Evolutionary conservation across 2,888 invertebrate species (phyloP).

Genomic region (Prosopocoilus inquinatus): DNA sequence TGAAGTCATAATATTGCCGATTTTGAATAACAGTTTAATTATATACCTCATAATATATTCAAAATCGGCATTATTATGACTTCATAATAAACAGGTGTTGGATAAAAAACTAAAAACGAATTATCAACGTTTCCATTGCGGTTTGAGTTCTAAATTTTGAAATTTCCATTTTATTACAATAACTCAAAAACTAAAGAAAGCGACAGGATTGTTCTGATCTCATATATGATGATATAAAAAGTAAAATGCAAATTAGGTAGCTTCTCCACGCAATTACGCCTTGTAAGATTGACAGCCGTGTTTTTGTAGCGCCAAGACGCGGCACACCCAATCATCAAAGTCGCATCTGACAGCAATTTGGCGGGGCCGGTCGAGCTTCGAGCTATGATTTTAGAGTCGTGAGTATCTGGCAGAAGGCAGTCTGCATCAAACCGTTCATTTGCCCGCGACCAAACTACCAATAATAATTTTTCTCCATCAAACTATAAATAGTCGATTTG

Average conservation of each 20-base stretch:
- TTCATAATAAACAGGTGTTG: too few relatives aligned
- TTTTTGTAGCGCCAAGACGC: conserved; percentile 30
- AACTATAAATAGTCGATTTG: conserved; percentile 51
- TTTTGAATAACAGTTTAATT: too few relatives aligned
- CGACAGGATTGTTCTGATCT: not conserved
- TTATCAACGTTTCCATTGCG: too few relatives aligned
- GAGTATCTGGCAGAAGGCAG: conserved; percentile 39
- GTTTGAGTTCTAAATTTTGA: too few relatives aligned
- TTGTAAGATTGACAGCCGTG: conserved; percentile 41
- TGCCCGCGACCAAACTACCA: conserved; percentile 47
- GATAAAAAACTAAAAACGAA: too few relatives aligned
- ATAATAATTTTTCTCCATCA: conserved; percentile 52
- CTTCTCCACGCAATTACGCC: conserved; percentile 42
- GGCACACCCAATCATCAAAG: conserved; percentile 48
- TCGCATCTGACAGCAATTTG: conserved; percentile 48
- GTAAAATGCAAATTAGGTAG: conserved; percentile 39
- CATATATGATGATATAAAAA: conserved; percentile 31
- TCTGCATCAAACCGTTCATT: conserved; percentile 45
- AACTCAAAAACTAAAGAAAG: not conserved
- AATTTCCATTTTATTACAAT: too few relatives aligned
- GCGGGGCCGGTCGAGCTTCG: conserved; percentile 36
- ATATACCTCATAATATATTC: too few relatives aligned
- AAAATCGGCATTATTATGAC: too few relatives aligned
- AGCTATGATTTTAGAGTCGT: conserved; percentile 48
- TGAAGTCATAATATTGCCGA: too few relatives aligned